These are phyloP conservation scores for Synergus gifuensis DNA, from an alignment of 2,888 invertebrate species.

Conservation along the genomic window DNA sequence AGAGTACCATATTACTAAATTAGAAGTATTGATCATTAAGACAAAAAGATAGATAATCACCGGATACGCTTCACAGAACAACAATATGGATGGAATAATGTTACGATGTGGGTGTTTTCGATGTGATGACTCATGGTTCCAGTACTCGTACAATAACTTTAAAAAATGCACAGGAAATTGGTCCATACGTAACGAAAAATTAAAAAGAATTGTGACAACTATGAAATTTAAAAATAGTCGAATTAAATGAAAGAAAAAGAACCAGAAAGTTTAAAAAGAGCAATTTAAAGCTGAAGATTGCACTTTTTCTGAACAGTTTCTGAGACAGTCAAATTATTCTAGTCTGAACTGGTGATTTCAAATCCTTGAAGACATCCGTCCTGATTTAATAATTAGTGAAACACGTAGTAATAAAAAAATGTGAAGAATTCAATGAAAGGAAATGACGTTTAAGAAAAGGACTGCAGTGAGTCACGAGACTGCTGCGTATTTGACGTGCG, in stretches of 20 bases:
- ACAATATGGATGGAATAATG: constrained; percentile 42
- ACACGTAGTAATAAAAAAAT: constrained; percentile 28
- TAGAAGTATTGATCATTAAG: background rate
- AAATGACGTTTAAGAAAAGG: constrained; percentile 23
- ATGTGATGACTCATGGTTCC: constrained; percentile 53
- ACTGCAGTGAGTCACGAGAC: constrained; percentile 35
- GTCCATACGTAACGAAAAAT: constrained; percentile 33
- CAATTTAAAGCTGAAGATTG: no score
- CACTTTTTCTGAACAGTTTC: no score
- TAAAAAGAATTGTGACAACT: background rate
- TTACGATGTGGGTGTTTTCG: constrained; percentile 43
- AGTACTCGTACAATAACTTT: constrained; percentile 21
- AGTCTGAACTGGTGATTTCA: background rate
- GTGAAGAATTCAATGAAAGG: constrained; percentile 35
- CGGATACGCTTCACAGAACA: constrained; percentile 27
- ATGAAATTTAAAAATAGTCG: background rate
- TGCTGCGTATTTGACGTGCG: background rate
- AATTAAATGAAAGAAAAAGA: background rate
- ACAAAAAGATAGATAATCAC: constrained; percentile 37
- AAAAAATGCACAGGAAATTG: constrained; percentile 46
- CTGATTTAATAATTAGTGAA: background rate
- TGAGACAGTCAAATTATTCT: no score
- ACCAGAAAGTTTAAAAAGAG: background rate
- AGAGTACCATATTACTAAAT: background rate
- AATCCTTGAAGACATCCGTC: background rate